Conservation (phyloP, 2,797 vertebrate genomes). For the Avahi laniger region DNA sequence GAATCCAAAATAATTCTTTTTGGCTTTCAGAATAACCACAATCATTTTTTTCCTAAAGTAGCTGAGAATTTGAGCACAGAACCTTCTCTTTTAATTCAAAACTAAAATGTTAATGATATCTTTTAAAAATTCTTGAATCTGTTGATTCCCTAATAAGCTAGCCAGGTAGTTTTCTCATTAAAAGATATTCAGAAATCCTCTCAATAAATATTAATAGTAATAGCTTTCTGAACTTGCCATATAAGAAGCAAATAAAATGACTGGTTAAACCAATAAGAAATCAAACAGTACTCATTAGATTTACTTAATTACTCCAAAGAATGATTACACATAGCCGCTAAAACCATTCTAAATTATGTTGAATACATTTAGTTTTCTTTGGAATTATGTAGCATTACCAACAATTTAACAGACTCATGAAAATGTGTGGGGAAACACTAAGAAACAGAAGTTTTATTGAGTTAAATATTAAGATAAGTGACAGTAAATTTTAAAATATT, state of each 20-base stretch:
- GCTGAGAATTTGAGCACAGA: background rate
- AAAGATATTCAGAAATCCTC: background rate
- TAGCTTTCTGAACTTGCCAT: background rate
- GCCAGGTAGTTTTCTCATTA: slow-evolving; percentile 30
- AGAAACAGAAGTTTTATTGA: slow-evolving; percentile 77
- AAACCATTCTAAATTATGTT: slow-evolving; percentile 3
- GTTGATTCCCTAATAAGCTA: background rate
- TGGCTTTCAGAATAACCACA: slow-evolving; percentile 59
- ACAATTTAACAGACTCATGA: slow-evolving; percentile 67
- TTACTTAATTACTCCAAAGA: slow-evolving; percentile 39
- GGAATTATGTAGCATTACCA: slow-evolving; percentile 68
- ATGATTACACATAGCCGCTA: background rate
- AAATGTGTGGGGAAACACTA: slow-evolving; percentile 72
- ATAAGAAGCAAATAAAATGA: background rate
- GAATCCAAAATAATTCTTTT: slow-evolving; percentile 57
- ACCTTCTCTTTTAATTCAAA: slow-evolving; percentile 37
- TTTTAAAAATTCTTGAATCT: slow-evolving; percentile 8
- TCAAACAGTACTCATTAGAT: background rate
- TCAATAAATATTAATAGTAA: slow-evolving; percentile 1
- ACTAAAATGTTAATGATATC: slow-evolving; percentile 40
- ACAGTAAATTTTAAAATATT: slow-evolving; percentile 76
- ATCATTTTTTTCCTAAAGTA: slow-evolving; percentile 40
- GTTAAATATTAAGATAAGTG: slow-evolving; percentile 78
- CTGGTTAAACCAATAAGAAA: slow-evolving; percentile 12
- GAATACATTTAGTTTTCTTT: slow-evolving; percentile 48